Evolutionary conservation across 2,797 vertebrate species (phyloP).

Genomic region (Spinus olivaceus): DNA sequence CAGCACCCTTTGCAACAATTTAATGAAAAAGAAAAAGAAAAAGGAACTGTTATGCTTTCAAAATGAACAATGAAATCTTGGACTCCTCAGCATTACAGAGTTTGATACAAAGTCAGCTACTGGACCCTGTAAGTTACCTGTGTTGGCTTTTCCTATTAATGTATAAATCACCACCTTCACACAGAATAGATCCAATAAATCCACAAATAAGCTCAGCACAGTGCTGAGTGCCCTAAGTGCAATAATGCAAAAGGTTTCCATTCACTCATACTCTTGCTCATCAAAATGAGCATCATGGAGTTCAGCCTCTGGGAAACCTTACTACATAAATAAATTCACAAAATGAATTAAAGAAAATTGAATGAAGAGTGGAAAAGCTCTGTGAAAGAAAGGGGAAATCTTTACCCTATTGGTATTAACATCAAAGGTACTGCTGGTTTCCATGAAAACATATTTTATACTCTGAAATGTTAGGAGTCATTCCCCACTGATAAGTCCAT

Average conservation of each 20-base stretch:
- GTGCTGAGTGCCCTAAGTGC: not conserved
- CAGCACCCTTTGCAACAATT: not conserved
- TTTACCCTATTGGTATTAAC: not conserved
- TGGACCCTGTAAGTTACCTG: not conserved
- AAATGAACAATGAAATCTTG: not conserved
- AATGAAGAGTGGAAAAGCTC: not conserved
- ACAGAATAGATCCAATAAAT: not conserved
- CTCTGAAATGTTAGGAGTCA: accelerated
- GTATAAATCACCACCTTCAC: not conserved
- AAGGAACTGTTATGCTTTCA: not conserved
- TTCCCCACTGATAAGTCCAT: not conserved
- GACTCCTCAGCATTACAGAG: not conserved
- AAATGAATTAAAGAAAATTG: not conserved
- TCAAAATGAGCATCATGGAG: not conserved
- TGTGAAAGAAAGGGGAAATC: not conserved
- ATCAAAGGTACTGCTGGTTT: not conserved
- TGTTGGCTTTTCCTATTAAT: not conserved
- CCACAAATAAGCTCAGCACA: not conserved
- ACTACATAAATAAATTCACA: not conserved
- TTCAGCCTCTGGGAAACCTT: not conserved
- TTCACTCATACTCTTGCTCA: accelerated
- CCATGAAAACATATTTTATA: not conserved
- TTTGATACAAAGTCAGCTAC: not conserved
- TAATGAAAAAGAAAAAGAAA: not conserved
- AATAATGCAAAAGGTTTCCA: not conserved